Base-by-base conservation (phyloP, 2,888 invertebrate genomes). In the Apoda limacodes region DNA sequence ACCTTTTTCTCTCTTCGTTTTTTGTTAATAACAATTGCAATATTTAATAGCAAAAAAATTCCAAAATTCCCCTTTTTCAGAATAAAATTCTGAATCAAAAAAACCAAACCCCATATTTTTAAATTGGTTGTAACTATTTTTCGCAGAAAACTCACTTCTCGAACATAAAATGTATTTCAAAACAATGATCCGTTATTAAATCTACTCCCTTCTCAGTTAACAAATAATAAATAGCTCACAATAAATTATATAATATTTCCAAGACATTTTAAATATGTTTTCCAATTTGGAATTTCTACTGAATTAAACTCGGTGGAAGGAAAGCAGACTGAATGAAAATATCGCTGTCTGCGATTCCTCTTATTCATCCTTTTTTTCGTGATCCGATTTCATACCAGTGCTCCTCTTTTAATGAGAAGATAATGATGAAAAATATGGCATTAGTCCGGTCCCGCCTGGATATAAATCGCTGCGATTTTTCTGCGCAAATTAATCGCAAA, bases 361-460 rank as follows among this genome's bases (percentile, higher is more conserved):
- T 17, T 7, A 17, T 17, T 29, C 33, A 37, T 34, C 25, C 19
- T 36, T 43, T 40, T 50, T 48, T 42, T 40, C 46, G 43, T 45
- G 51, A 53, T 55, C 51, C 51, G 58, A 58, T 62, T 64, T 53
- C 52, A 43, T 51, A 51, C 52, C 46, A 51, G 52, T 43, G 43
- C 46, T 43, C 62, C 68, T 64, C 68, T 72, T 69, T 69, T 75
- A 74, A 72, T 71, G 71, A 71, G 72, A 64, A 70, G 60, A 58
- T 59, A 54, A 67, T 70, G 67, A 68, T 72, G 68, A 68, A 60
- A 60, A 58, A 47, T 50, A 55, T 53, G 50, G 63, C 52, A 54
- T 50, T 56, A 57, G 54, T 48, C 54, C 49, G 55, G 40, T 40
- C 46, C 44, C 44, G 44, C 43, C 43, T 42, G 25, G 44, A 49